phyloP scores from a whole-genome alignment of 2,113 vertebrate species.

The Aptenodytes forsteri region DNA sequence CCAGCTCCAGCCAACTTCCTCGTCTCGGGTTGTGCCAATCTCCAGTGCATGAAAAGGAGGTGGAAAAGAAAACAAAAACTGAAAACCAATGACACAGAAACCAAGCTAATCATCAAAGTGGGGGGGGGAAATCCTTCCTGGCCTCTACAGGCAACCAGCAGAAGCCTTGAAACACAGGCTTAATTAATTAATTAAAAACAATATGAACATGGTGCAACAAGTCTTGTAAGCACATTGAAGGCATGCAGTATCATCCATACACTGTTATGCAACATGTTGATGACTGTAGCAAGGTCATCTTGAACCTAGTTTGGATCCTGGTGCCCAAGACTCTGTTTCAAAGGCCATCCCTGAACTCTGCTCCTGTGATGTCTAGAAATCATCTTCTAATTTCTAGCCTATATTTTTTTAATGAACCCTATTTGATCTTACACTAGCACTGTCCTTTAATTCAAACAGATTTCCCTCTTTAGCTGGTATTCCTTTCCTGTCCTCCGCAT shows the following conservation, averaged over 20 bases:
- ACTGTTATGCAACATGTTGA: neutral
- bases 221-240: constrained; percentile 2
- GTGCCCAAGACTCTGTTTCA: neutral
- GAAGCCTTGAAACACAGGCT: neutral
- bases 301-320: neutral
- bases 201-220: constrained; percentile 11
- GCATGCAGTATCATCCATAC: neutral
- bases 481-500: neutral
- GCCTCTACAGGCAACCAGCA: neutral
- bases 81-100: constrained; percentile 32
- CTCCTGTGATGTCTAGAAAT: neutral
- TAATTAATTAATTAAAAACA: constrained; percentile 28
- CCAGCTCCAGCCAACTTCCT: constrained; percentile 7
- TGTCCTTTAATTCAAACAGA: neutral
- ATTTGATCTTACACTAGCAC: neutral
- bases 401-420: neutral
- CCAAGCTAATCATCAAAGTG: constrained; percentile 24
- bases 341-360: neutral
- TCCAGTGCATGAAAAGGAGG: neutral
- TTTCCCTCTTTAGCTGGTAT: neutral
- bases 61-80: constrained; percentile 58
- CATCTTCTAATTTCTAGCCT: neutral
- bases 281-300: neutral
- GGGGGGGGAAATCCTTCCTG: neutral
- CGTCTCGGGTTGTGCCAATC: neutral